Percentiles rank a stretch among this genome's conserved stretches.
These are phyloP conservation scores for Murina feae DNA, from an alignment of 2,113 vertebrate species.

Conservation along the genomic window DNA sequence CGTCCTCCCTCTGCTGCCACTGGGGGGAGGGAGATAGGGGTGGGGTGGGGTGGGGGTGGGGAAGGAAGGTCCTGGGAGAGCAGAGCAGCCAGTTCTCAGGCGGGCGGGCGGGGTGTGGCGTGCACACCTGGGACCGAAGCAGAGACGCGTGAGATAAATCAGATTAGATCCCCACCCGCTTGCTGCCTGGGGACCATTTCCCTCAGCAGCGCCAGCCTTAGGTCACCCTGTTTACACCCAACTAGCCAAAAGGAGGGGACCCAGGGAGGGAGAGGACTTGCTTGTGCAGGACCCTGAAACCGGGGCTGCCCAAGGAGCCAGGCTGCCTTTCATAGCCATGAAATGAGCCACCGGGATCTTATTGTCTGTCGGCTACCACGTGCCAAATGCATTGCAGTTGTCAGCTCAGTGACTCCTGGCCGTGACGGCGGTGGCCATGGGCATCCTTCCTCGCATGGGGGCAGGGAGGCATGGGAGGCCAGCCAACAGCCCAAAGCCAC, in stretches of 20 bases:
- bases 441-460: rapidly evolving
- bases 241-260: background rate
- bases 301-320: background rate
- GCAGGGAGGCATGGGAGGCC: background rate
- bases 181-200: rapidly evolving
- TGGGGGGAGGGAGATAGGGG: no score
- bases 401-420: background rate
- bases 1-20: no score
- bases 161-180: background rate
- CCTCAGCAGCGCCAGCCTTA: background rate
- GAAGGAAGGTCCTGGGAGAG: slow-evolving; percentile 14
- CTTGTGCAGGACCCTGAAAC: background rate
- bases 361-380: rapidly evolving
- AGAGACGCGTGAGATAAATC: background rate
- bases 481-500: background rate
- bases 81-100: no score
- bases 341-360: rapidly evolving
- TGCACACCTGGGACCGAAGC: rapidly evolving
- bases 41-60: rapidly evolving
- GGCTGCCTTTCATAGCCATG: background rate
- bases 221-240: background rate
- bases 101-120: background rate
- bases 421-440: rapidly evolving
- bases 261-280: background rate
- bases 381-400: rapidly evolving